Evolutionary conservation across 2,797 vertebrate genomes (phyloP), one percentile per base, ranked within the genome.

Genomic region (Hafferia zeledoni): DNA sequence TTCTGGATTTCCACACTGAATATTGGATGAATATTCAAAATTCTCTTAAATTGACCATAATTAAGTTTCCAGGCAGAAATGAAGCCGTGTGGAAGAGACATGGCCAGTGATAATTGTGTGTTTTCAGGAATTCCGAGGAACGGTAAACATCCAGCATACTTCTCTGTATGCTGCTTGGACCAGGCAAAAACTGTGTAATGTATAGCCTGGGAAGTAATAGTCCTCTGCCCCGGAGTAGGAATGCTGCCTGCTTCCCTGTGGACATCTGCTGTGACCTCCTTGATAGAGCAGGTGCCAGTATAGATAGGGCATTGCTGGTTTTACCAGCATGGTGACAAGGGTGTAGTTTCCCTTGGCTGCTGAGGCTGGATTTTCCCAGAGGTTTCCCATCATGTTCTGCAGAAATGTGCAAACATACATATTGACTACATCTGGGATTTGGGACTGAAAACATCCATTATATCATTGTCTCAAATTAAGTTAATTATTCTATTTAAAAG

Each of bases 91-190:
- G 31, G 24, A 85, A 88, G 39, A 5, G 60, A 46, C 27, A 43
- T 5, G 20, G 6, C 20, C 47, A n/a, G 30, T 49, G 28, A 77
- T 8, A 71, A 60, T 7, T 41, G 6, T 0, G 0, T 43, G n/a
- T 89, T 89, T 86, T 78, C 31, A 52, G 41, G 19, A 83, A 63
- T 78, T 83, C 27, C 50, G 56, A 80, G 52, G 35, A 83, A 25
- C 2, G 11, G 30, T 68, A 47, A 76, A 68, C 50, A 56, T 33
- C 13, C 25, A 46, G 5, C 10, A 50, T 18, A 43, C 5, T 70
- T 74, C 46, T 77, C 13, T 2, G 0, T 10, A 76, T 47, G 5
- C 46, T 75, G 41, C 19, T 20, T 65, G 33, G 46, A 76, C 19
- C 13, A 25, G 23, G 39, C 7, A 7, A 33, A 84, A 84, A 20